Conservation (phyloP, 2,797 vertebrate genomes). For the Arctocebus calabarensis region DNA sequence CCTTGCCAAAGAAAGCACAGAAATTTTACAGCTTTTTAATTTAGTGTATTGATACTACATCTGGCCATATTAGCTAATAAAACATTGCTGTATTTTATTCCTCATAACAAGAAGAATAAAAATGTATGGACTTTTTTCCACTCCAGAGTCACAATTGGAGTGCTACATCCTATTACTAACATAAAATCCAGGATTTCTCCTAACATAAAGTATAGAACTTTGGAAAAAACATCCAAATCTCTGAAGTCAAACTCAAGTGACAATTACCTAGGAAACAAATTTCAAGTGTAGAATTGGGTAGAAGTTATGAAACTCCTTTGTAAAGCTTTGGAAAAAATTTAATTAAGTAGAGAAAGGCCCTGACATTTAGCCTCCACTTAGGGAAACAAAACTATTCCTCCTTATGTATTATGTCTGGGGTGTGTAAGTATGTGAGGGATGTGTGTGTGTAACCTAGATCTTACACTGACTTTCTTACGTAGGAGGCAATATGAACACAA, state of each 20-base stretch:
- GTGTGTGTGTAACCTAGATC: background rate
- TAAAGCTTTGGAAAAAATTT: background rate
- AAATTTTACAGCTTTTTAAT: constrained; percentile 12
- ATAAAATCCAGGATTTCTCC: background rate
- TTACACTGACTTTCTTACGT: background rate
- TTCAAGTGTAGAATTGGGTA: background rate
- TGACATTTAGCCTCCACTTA: constrained; percentile 4
- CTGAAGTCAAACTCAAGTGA: constrained; percentile 51
- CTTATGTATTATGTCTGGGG: background rate
- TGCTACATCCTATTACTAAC: background rate
- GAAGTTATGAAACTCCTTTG: background rate
- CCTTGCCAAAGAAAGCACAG: background rate
- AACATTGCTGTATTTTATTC: background rate
- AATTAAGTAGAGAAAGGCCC: background rate
- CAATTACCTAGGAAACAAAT: constrained; percentile 34
- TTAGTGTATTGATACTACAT: background rate
- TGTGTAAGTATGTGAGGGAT: background rate
- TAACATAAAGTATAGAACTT: background rate
- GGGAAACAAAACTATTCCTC: background rate
- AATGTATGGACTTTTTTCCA: background rate
- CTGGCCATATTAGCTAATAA: background rate
- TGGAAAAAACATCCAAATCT: background rate
- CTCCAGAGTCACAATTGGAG: background rate
- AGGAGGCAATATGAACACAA: background rate
- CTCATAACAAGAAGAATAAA: constrained; percentile 10